Evolutionary conservation across 2,888 invertebrate species (phyloP), one percentile per base, ranked within the genome.

Genomic region (Papilio protenor): DNA sequence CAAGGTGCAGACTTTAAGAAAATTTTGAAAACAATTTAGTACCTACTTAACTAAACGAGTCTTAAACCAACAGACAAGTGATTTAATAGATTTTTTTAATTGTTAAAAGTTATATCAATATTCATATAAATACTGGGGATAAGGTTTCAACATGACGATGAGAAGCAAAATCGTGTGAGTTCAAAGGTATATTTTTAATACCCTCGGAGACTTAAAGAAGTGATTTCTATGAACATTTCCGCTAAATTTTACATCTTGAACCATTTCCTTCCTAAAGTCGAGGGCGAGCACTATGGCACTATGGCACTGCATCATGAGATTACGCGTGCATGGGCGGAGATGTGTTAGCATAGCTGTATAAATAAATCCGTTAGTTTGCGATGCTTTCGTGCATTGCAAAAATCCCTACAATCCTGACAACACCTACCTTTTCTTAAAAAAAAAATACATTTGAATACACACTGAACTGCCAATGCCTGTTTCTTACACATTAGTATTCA

Each of bases 401-500:
- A 23, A 47, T 23, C 12, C 18, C 27, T 55, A 55, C 6, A 45
- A 33, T 57, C 57, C 12, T 45, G 5, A n/a, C 21, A 10, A 61
- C 27, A 59, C 23, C 21, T 59, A 23, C 23, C 10, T 59, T 59
- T 57, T 59, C 59, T 59, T 23, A 3, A 23, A 11, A n/a, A n/a
- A 57, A 73, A 73, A 59, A 59, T 40, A 59, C 45, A 47, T 16
- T 71, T 52, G 14, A 27, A 49, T 16, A 57, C 33, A 21, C 23
- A 45, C 59, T 76, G 33, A 33, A 86, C 89, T 87, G 88, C 86
- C 88, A 89, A 87, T 88, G 87, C 88, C 90, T 87, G 87, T 86
- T 87, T 89, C 88, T 89, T 81, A 82, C 82, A 86, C 91, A 94
- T 94, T 94, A 94, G 94, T 93, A 94, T 94, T 93, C 94, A 94